phyloP scores from a whole-genome alignment of 2,113 vertebrate species.

The Syrrhaptes paradoxus region DNA sequence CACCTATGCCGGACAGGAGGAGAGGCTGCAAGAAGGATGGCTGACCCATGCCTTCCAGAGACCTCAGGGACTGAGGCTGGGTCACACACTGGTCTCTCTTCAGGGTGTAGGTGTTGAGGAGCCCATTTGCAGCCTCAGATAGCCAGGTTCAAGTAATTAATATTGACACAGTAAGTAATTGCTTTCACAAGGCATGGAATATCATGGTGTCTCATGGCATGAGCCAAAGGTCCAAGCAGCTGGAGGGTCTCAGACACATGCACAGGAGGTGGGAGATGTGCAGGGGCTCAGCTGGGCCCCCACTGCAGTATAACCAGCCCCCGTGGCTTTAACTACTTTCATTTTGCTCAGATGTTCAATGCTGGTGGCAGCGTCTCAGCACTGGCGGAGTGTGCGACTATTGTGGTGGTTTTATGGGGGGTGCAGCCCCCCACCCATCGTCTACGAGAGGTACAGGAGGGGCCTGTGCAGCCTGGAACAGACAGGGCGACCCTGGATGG shows the following conservation, averaged over 20 bases:
- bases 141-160: not conserved
- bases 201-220: rapidly evolving
- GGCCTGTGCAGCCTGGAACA: too few species aligned
- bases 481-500: not conserved
- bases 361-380: not conserved
- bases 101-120: not conserved
- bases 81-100: not conserved
- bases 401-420: too few species aligned
- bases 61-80: not conserved
- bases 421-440: too few species aligned
- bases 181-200: not conserved
- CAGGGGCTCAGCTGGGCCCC: not conserved
- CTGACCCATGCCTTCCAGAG: not conserved
- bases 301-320: too few species aligned
- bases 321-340: not conserved
- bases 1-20: not conserved
- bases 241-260: not conserved
- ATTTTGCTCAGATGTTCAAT: rapidly evolving
- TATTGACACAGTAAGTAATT: not conserved
- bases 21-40: too few species aligned
- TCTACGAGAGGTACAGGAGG: too few species aligned
- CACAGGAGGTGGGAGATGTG: rapidly evolving
- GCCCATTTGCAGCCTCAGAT: not conserved
- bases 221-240: not conserved
- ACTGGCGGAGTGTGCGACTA: too few species aligned